Evolutionary conservation across 2,888 invertebrate genomes (phyloP).

Genomic region (Calliopum simillimum): DNA sequence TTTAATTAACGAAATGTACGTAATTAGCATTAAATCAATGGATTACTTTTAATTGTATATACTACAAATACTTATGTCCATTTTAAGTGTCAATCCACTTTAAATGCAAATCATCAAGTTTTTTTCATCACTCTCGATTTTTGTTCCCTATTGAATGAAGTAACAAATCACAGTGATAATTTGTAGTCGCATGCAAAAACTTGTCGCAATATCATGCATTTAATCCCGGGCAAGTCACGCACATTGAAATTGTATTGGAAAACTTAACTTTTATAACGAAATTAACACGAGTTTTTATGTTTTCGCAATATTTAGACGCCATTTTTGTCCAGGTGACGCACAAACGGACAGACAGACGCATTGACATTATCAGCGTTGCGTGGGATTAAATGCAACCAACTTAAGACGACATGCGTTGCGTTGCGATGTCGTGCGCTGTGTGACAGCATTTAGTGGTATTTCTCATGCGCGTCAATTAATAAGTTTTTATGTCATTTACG

Average conservation of each 20-base stretch:
- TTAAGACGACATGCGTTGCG: slow-evolving; percentile 29
- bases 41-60: too few species aligned
- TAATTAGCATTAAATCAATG: too few species aligned
- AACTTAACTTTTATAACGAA: slow-evolving; percentile 6
- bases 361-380: slow-evolving; percentile 34
- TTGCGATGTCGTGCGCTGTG: slow-evolving; percentile 38
- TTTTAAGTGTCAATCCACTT: too few species aligned
- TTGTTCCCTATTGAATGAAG: not conserved
- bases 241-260: slow-evolving; percentile 18
- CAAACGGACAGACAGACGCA: not conserved
- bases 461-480: slow-evolving; percentile 45
- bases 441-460: slow-evolving; percentile 20
- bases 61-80: too few species aligned
- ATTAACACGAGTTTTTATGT: slow-evolving; percentile 49
- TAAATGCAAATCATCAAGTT: not conserved
- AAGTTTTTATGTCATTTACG: slow-evolving; percentile 49
- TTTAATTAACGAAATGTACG: too few species aligned
- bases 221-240: slow-evolving; percentile 27
- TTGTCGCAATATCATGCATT: not conserved
- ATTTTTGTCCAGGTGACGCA: not conserved
- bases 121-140: not conserved
- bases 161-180: not conserved
- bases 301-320: slow-evolving; percentile 32
- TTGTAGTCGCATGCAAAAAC: not conserved
- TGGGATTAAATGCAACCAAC: slow-evolving; percentile 18